These are phyloP conservation scores for Illadopsis cleaveri DNA, from an alignment of 2,113 vertebrate genomes.

Conservation along the genomic window DNA sequence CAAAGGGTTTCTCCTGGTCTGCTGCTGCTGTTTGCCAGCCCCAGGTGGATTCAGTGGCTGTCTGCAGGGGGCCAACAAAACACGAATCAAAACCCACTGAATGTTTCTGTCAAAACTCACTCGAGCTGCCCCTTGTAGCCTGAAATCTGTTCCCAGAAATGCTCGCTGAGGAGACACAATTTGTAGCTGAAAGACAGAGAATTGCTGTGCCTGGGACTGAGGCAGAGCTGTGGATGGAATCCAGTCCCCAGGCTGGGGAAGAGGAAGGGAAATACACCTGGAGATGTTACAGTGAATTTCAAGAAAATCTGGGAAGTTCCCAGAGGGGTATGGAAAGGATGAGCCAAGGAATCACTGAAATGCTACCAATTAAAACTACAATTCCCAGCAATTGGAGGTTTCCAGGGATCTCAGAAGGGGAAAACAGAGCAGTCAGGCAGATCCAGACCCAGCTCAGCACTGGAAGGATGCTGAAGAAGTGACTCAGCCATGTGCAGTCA, in stretches of 20 bases:
- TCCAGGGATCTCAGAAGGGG: neutral
- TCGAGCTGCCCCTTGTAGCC: neutral
- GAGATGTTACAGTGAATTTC: fast-evolving
- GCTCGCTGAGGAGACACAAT: fast-evolving
- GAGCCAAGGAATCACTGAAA: neutral
- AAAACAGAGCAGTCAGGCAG: neutral
- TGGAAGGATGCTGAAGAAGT: neutral
- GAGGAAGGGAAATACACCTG: neutral
- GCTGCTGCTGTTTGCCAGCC: neutral
- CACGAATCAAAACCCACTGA: neutral
- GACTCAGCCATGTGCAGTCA: neutral
- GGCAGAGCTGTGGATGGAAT: neutral
- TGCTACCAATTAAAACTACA: neutral
- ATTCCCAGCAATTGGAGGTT: neutral
- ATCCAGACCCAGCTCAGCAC: neutral
- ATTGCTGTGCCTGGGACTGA: neutral
- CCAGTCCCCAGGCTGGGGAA: neutral
- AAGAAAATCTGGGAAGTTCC: neutral
- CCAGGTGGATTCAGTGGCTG: neutral
- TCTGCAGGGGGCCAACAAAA: neutral
- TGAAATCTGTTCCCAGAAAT: neutral
- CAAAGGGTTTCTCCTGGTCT: neutral
- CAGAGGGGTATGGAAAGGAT: neutral
- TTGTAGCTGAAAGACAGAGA: neutral
- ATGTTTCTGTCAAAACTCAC: neutral